Base-by-base conservation (phyloP, 2,888 invertebrate genomes). In the Polymixis flavicincta region DNA sequence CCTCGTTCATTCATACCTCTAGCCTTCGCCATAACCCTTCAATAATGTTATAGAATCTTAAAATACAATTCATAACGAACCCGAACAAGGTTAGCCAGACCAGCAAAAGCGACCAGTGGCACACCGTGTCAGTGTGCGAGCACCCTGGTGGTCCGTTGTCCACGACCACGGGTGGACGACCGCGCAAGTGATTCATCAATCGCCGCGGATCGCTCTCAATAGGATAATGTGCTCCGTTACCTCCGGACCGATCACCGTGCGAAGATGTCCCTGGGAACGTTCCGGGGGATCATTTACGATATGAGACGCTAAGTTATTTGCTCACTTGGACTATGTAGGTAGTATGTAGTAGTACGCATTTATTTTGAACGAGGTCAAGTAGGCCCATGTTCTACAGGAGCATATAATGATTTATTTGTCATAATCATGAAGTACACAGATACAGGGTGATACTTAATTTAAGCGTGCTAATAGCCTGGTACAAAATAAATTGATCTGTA, bases 181-280 rank as follows among this genome's bases (percentile, higher is more conserved):
- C 87, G 79, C 82, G 71, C 73, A 68, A 81, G 78, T 85, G 85
- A 81, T 76, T 70, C 75, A 84, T 76, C 87, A 87, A 84, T 87
- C 79, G 85, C 60, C 50, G 65, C 71, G 65, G 54, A 71, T 69
- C 76, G 76, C 73, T 66, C 69, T 87, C 86, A 87, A 87, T 87
- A 86, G 86, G 76, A 87, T 87, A 87, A 87, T 86, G 71, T 68
- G 81, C 61, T 66, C 70, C 61, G 85, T 65, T 61, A 74, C 73
- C 73, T 76, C 60, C 63, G 57, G 59, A 48, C 60, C 76, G 71
- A 77, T 73, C 77, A 78, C 78, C 84, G 82, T 87, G 86, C 76
- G 86, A 84, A 82, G 74, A 73, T 52, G 50, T 59, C 67, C 73
- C 78, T 74, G 84, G 84, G 87, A 84, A 80, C 77, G 22, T 54